phyloP scores from a whole-genome alignment of 2,797 vertebrate species.

The Enteromius fasciolatus region DNA sequence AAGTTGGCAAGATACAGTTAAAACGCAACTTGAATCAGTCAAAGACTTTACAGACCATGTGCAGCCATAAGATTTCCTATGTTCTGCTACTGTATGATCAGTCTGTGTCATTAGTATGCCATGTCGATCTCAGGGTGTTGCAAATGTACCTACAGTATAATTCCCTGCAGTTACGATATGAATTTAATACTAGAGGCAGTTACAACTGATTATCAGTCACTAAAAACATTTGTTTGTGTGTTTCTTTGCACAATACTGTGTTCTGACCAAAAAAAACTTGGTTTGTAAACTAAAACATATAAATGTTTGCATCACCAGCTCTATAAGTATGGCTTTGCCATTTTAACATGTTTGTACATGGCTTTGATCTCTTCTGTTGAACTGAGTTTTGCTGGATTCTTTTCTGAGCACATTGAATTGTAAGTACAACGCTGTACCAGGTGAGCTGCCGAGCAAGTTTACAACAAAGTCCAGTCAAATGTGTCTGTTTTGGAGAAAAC shows the following conservation, averaged over 20 bases:
- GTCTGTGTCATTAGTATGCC: neutral
- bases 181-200: neutral
- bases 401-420: neutral
- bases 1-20: constrained; percentile 54
- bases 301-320: neutral
- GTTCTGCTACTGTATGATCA: neutral
- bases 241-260: neutral
- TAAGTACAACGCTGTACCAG: neutral
- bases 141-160: neutral
- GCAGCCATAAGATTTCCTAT: neutral
- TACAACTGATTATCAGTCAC: neutral
- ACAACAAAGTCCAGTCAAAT: neutral
- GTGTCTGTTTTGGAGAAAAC: neutral
- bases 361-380: neutral
- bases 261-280: neutral
- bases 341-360: neutral
- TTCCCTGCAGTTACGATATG: neutral
- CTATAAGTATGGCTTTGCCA: neutral
- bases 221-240: neutral
- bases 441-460: neutral
- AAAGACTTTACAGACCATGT: constrained; percentile 18
- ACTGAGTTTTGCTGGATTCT: neutral
- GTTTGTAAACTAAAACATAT: neutral
- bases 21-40: constrained; percentile 21
- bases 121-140: neutral